Conservation (phyloP, 2,113 vertebrate species). For the Colius striatus region DNA sequence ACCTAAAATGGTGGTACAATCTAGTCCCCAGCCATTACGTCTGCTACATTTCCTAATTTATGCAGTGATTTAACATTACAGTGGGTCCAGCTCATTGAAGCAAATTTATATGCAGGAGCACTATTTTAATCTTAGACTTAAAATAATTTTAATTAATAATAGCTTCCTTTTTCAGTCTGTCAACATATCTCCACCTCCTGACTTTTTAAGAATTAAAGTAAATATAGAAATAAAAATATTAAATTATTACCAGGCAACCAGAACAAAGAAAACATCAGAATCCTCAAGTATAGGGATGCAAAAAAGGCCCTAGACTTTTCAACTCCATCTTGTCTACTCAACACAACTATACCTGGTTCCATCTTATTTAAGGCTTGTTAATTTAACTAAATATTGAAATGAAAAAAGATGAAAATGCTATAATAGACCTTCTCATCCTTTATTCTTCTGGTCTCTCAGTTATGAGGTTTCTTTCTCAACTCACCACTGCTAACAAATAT, state of each 20-base stretch:
- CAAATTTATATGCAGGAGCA: conserved; percentile 68
- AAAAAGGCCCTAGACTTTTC: conserved; percentile 23
- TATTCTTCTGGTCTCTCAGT: not conserved
- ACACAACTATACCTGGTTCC: not conserved
- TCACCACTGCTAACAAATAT: not conserved
- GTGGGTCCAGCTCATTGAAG: conserved; percentile 54
- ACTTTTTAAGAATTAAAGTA: conserved; percentile 74
- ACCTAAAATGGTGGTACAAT: not conserved
- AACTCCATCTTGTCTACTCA: not conserved
- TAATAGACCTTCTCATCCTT: not conserved
- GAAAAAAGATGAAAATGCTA: not conserved
- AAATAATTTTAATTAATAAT: conserved; percentile 78
- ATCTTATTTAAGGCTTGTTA: not conserved
- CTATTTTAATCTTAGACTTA: conserved; percentile 73
- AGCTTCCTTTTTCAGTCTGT: conserved; percentile 59
- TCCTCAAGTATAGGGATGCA: conserved; percentile 23
- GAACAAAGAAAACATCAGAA: conserved; percentile 68
- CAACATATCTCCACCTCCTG: conserved; percentile 69
- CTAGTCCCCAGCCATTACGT: not conserved
- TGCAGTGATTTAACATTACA: not conserved
- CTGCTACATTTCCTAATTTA: conserved; percentile 31
- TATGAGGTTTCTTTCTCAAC: not conserved
- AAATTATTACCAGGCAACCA: conserved; percentile 65
- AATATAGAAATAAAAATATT: conserved; percentile 77
- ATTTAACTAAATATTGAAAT: conserved; percentile 26